Evolutionary conservation across 2,113 vertebrate species (phyloP).

Genomic region (Tyrannus savana): DNA sequence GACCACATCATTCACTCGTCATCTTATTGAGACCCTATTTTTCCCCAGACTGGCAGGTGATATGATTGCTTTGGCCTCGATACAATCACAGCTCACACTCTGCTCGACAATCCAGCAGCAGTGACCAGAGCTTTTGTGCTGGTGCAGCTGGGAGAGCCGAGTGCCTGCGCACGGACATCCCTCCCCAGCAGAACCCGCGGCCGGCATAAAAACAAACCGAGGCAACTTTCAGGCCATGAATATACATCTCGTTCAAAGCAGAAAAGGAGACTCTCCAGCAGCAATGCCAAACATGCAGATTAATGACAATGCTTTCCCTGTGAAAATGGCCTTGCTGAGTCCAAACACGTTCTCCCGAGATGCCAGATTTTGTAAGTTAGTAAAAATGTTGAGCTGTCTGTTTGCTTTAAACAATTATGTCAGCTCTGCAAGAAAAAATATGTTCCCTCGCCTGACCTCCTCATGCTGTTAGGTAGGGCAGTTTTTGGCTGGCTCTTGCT

Average conservation of each 20-base stretch:
- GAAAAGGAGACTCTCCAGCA: constrained; percentile 31
- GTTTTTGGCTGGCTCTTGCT: not conserved
- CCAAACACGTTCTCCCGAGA: constrained; percentile 17
- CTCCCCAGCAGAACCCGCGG: not conserved
- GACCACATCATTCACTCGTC: constrained; percentile 10
- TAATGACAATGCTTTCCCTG: constrained; percentile 28
- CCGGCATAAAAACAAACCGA: not conserved
- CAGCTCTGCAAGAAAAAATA: constrained; percentile 45
- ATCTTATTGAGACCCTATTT: constrained; percentile 30
- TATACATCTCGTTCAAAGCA: constrained; percentile 17
- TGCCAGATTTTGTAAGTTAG: constrained; percentile 57
- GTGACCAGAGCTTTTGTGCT: constrained; percentile 32
- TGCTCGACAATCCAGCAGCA: not conserved
- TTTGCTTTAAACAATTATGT: constrained; percentile 55
- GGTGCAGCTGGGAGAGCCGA: constrained; percentile 23
- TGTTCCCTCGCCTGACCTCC: constrained; percentile 2
- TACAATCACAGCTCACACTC: not conserved
- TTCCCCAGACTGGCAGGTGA: constrained; percentile 41
- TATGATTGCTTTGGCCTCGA: constrained; percentile 8
- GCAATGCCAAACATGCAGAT: constrained; percentile 20
- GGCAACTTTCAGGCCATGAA: constrained; percentile 33
- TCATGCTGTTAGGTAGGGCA: not conserved
- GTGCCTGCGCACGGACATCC: not conserved
- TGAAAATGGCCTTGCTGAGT: constrained; percentile 40
- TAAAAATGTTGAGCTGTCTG: constrained; percentile 58